Percentiles rank a stretch among this genome's conserved stretches.
These are phyloP conservation scores for Asbolus verrucosus DNA, from an alignment of 1,140 invertebrate species.

Conservation along the genomic window DNA sequence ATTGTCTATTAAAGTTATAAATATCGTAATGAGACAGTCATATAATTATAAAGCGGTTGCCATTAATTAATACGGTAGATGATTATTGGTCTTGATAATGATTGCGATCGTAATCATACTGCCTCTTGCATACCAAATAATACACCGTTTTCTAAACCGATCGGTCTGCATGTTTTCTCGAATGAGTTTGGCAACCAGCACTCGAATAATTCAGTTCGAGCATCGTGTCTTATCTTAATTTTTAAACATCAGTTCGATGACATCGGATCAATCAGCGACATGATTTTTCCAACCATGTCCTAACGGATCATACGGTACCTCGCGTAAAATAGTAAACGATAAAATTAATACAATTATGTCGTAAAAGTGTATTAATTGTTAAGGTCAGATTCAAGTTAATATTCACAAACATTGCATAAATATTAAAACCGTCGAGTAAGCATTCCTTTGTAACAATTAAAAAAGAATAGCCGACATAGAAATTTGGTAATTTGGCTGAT, in stretches of 20 bases:
- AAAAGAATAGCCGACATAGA: slow-evolving; percentile 33
- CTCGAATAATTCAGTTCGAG: no score
- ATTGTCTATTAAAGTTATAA: slow-evolving; percentile 7
- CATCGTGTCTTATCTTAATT: no score
- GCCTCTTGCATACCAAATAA: slow-evolving; percentile 1
- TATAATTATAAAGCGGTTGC: slow-evolving; percentile 8
- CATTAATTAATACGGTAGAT: slow-evolving; percentile 21
- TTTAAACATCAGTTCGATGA: no score
- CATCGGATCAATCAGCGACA: no score
- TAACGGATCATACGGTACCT: no score
- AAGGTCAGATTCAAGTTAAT: slow-evolving; percentile 14
- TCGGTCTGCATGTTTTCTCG: no score
- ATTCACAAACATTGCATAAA: slow-evolving; percentile 25
- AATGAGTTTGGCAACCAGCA: no score
- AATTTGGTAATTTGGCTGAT: slow-evolving; percentile 38
- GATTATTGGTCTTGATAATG: neutral
- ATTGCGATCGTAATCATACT: neutral
- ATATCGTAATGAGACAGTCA: slow-evolving; percentile 1
- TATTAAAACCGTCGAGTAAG: slow-evolving; percentile 17
- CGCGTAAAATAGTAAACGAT: no score
- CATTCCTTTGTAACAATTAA: slow-evolving; percentile 28
- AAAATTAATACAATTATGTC: no score
- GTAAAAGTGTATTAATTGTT: slow-evolving; percentile 16
- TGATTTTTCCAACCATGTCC: no score
- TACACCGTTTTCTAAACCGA: neutral